phyloP scores from a whole-genome alignment of 37 sponge, comb jelly and placozoan genomes.

The Ianthella basta region DNA sequence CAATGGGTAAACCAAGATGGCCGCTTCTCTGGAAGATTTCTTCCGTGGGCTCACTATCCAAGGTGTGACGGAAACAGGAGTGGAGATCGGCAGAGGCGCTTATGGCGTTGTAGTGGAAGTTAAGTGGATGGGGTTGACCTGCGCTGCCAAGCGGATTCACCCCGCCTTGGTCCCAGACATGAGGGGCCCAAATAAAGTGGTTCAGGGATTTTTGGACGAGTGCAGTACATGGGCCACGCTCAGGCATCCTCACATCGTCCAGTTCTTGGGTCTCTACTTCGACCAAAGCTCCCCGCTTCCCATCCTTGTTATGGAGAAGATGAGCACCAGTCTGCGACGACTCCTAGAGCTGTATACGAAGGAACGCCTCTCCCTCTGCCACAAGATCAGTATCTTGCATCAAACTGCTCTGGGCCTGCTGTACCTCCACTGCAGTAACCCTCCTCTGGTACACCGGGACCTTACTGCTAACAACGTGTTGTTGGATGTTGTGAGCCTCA shows the following conservation, averaged over 20 bases:
- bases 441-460: constrained; percentile 14
- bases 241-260: constrained; percentile 26
- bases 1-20: no score
- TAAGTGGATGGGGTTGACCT: background rate
- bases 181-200: background rate
- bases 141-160: constrained; percentile 15
- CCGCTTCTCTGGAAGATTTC: background rate
- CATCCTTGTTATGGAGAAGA: constrained; percentile 23
- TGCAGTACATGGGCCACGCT: constrained; percentile 4
- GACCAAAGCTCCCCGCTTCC: background rate
- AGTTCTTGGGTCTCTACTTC: constrained; percentile 20
- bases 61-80: background rate
- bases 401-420: constrained; percentile 2
- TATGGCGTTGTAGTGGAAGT: constrained; percentile 19
- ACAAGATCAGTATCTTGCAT: constrained; percentile 18
- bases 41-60: background rate
- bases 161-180: background rate
- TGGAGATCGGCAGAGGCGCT: constrained; percentile 27
- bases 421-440: background rate
- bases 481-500: background rate
- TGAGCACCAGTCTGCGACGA: constrained; percentile 10
- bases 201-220: constrained; percentile 26
- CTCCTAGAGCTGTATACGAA: background rate
- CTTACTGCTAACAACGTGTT: constrained; percentile 20
- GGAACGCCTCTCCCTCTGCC: background rate